phyloP scores from a whole-genome alignment of 1,140 invertebrate species.

The Apis laboriosa region DNA sequence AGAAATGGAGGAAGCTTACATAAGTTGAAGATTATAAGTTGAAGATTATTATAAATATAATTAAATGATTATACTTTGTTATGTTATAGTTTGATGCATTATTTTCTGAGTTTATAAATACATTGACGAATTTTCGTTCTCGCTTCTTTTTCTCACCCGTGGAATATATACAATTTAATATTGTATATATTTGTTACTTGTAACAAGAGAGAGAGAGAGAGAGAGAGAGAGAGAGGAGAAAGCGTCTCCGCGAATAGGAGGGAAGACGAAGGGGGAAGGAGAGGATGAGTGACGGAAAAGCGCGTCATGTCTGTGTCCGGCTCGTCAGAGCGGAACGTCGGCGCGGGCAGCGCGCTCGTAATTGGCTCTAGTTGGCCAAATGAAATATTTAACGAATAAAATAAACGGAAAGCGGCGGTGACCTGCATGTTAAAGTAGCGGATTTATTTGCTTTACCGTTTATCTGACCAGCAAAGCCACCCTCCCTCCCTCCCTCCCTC shows the following conservation, averaged over 20 bases:
- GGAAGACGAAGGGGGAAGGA: not conserved
- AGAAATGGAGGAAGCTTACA: constrained; percentile 32
- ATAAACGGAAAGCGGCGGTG: constrained; percentile 77
- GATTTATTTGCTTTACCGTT: constrained; percentile 79
- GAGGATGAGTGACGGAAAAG: not conserved
- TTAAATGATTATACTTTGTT: constrained; percentile 54
- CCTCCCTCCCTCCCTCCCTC: constrained; percentile 14
- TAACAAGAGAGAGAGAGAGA: not conserved
- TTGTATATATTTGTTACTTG: constrained; percentile 34
- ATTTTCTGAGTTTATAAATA: constrained; percentile 23
- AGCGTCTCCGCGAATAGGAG: not conserved
- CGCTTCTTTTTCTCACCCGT: not conserved
- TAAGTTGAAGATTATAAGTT: too few relatives aligned
- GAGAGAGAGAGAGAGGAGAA: not conserved
- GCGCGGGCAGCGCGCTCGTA: constrained; percentile 66
- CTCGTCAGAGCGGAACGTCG: constrained; percentile 59
- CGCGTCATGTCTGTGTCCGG: constrained; percentile 28
- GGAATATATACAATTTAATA: constrained; percentile 1
- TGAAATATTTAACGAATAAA: constrained; percentile 81
- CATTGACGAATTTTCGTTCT: not conserved
- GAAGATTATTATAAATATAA: constrained; percentile 52
- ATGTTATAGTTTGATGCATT: constrained; percentile 42
- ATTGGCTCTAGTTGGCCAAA: constrained; percentile 77
- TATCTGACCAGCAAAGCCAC: constrained; percentile 69
- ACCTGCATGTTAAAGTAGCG: constrained; percentile 80